A percentile compares a stretch with the other conserved stretches of the same genome.
Conservation (phyloP, 2,113 vertebrate species). For the Dicentrarchus labrax region DNA sequence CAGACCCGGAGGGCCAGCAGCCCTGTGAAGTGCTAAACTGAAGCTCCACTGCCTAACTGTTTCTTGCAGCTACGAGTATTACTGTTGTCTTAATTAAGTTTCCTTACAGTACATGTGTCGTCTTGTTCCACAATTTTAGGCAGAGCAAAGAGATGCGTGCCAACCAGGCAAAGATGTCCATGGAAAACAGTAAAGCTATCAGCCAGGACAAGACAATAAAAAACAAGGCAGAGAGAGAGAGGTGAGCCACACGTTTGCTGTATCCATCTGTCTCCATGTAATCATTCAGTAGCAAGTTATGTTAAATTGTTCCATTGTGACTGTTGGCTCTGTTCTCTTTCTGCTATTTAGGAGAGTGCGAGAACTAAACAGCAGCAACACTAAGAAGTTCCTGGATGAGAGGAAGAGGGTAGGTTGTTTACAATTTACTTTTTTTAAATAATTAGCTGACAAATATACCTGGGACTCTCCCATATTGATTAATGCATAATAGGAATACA, state of each 20-base stretch:
- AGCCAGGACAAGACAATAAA: conserved; percentile 99
- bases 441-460: neutral
- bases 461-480: neutral
- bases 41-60: neutral
- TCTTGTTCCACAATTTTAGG: conserved; percentile 75
- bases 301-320: neutral
- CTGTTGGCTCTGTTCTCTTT: neutral
- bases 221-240: conserved; percentile 98
- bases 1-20: neutral
- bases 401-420: conserved; percentile 91
- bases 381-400: conserved; percentile 99
- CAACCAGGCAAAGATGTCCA: conserved; percentile 98
- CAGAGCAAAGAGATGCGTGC: conserved; percentile 99
- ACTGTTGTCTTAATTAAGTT: neutral
- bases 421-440: neutral
- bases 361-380: conserved; percentile 99
- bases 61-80: neutral
- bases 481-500: neutral
- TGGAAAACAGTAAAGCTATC: conserved; percentile 99
- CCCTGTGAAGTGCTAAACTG: neutral
- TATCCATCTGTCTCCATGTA: neutral
- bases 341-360: conserved; percentile 89
- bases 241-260: conserved; percentile 80
- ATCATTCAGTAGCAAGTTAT: neutral
- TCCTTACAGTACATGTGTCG: neutral